Evolutionary conservation across 1,140 invertebrate species (phyloP).

Genomic region (Theocolax elegans): DNA sequence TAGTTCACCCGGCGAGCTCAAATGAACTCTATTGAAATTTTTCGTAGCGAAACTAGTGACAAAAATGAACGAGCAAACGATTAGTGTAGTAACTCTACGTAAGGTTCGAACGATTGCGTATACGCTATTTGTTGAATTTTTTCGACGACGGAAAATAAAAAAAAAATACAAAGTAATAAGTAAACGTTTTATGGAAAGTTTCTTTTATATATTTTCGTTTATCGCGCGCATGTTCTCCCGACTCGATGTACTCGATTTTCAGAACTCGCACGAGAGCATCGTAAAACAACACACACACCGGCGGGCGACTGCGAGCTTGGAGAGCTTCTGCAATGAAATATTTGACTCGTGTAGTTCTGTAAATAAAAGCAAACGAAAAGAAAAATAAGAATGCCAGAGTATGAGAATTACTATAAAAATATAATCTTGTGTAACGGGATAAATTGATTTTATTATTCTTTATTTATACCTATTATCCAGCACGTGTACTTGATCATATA

Average conservation of each 20-base stretch:
- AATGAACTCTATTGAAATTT: conserved; percentile 19
- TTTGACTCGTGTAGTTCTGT: conserved; percentile 39
- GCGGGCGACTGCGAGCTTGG: background rate
- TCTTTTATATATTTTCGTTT: conserved; percentile 26
- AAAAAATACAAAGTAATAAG: too few relatives aligned
- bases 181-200: conserved; percentile 14
- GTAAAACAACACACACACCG: too few relatives aligned
- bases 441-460: conserved; percentile 34
- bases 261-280: conserved; percentile 24
- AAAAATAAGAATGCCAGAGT: conserved; percentile 30
- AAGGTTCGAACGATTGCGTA: conserved; percentile 26
- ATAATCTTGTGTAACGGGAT: conserved; percentile 61
- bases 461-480: too few relatives aligned
- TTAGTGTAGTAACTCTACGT: conserved; percentile 24
- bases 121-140: conserved; percentile 36
- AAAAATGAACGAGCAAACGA: conserved; percentile 18
- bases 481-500: too few relatives aligned
- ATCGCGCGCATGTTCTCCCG: conserved; percentile 16
- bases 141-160: too few relatives aligned
- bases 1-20: too few relatives aligned
- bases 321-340: conserved; percentile 31
- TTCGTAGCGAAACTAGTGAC: conserved; percentile 30
- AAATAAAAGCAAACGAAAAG: conserved; percentile 45
- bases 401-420: conserved; percentile 52
- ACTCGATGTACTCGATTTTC: conserved; percentile 32